Evolutionary conservation across 2,113 vertebrate species (phyloP).

Genomic region (Laticauda laticaudata): DNA sequence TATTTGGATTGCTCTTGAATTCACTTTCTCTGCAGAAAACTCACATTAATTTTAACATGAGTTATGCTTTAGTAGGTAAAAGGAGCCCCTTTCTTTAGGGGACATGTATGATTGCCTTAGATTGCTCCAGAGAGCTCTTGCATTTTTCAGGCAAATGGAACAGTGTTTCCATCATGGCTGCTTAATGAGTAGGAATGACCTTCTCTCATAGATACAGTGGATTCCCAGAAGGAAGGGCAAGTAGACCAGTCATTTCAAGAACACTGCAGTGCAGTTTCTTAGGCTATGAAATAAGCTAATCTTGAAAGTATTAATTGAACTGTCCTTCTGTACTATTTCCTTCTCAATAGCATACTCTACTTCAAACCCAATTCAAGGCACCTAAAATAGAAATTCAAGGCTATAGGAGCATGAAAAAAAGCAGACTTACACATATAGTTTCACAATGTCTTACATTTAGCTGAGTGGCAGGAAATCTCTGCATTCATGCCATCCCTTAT

Average conservation of each 20-base stretch:
- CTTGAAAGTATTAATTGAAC: background rate
- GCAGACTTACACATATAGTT: no score
- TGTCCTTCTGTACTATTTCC: background rate
- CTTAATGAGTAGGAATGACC: constrained; percentile 7
- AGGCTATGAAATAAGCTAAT: background rate
- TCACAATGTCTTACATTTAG: no score
- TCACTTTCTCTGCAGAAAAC: constrained; percentile 39
- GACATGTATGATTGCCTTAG: background rate
- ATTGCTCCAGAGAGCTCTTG: background rate
- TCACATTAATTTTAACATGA: constrained; percentile 10
- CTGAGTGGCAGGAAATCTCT: background rate
- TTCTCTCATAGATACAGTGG: background rate
- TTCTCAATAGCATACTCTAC: background rate
- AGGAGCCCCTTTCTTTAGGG: constrained; percentile 6
- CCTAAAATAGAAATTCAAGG: background rate
- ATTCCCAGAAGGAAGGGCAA: background rate
- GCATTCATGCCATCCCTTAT: background rate
- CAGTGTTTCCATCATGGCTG: constrained; percentile 15
- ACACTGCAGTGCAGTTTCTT: background rate
- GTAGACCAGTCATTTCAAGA: constrained; percentile 19
- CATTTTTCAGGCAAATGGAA: constrained; percentile 30
- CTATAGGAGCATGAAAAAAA: background rate
- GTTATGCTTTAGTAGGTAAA: constrained; percentile 24
- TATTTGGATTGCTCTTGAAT: constrained; percentile 33
- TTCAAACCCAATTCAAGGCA: background rate